A percentile compares a stretch with the other conserved stretches of the same genome.
phyloP scores from a whole-genome alignment of 2,113 vertebrate species.

The Spea bombifrons region DNA sequence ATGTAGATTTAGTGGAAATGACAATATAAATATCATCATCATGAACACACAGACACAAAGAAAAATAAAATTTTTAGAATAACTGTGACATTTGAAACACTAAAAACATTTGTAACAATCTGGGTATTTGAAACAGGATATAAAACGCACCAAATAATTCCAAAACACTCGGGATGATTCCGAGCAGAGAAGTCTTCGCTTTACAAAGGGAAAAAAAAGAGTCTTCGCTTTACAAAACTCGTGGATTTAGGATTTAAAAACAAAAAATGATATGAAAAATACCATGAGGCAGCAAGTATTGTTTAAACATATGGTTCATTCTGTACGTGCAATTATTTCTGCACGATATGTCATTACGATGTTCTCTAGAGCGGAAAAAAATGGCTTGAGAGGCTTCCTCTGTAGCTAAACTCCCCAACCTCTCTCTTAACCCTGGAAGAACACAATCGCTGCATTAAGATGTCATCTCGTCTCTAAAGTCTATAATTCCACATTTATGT shows the following conservation, averaged over 20 bases:
- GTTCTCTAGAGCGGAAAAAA: conserved; percentile 28
- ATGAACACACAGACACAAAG: neutral
- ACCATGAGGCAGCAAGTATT: conserved; percentile 13
- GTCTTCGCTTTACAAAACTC: neutral
- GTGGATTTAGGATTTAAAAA: conserved; percentile 1
- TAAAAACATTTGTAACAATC: neutral
- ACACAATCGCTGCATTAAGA: conserved; percentile 41
- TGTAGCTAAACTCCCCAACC: conserved; percentile 42
- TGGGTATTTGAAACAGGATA: no score
- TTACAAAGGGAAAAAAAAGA: no score
- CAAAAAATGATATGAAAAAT: conserved; percentile 12
- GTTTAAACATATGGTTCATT: conserved; percentile 37
- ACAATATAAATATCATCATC: neutral
- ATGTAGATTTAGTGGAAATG: neutral
- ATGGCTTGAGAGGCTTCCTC: conserved; percentile 29
- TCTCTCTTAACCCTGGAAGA: conserved; percentile 31
- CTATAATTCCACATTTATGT: conserved; percentile 17
- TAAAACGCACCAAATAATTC: no score
- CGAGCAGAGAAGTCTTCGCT: no score
- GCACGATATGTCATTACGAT: conserved; percentile 32
- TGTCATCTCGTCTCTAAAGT: conserved; percentile 40
- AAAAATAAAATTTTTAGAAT: no score
- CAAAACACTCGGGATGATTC: no score
- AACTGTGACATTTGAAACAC: neutral
- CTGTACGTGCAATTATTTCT: conserved; percentile 40